Conservation (phyloP, 2,113 vertebrate species). For the Xiphorhynchus elegans region DNA sequence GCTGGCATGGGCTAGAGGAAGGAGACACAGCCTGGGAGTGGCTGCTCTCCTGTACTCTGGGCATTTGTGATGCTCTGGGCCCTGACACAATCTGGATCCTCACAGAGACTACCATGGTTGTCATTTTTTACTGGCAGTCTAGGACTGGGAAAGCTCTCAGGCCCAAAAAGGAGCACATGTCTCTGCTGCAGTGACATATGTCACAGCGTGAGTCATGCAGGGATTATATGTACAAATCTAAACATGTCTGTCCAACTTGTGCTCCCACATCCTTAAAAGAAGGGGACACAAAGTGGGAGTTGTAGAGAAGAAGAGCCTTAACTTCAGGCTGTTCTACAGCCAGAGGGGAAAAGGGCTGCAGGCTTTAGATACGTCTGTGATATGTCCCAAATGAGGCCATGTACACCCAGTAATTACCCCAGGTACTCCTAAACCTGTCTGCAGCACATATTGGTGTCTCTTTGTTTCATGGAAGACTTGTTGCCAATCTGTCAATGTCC, state of each 20-base stretch:
- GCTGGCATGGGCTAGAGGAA: neutral
- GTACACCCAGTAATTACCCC: neutral
- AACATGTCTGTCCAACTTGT: conserved; percentile 1
- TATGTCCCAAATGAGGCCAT: neutral
- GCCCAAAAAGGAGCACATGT: neutral
- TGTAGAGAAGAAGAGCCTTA: neutral
- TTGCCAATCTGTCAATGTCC: neutral
- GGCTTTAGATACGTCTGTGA: neutral
- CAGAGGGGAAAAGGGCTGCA: neutral
- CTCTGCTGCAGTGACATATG: neutral
- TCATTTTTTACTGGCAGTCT: neutral
- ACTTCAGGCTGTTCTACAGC: neutral
- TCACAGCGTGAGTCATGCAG: conserved; percentile 33
- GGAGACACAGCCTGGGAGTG: neutral
- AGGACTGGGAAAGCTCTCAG: neutral
- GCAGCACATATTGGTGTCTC: neutral
- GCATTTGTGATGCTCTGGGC: neutral
- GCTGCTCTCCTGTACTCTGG: neutral
- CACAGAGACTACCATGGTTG: accelerated
- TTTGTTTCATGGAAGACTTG: neutral
- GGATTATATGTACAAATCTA: neutral
- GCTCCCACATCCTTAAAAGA: neutral
- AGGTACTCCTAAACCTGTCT: neutral
- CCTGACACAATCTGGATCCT: neutral
- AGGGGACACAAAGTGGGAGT: neutral